Evolutionary conservation across 2,888 invertebrate species (phyloP).

Genomic region (Druceiella hillmani): DNA sequence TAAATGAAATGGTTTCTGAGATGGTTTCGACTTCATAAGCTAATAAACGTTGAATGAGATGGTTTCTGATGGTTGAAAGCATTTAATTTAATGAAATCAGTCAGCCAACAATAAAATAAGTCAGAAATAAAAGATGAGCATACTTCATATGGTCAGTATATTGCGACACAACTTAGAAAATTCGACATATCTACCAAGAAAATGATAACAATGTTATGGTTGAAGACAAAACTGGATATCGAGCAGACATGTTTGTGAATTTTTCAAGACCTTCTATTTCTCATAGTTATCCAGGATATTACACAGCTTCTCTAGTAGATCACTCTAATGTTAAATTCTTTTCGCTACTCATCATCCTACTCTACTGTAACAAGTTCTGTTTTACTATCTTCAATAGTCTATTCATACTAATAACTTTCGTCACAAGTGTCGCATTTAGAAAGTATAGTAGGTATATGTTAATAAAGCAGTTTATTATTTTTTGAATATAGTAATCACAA

Average conservation of each 20-base stretch:
- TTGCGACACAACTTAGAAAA: conserved; percentile 13
- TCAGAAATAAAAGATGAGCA: conserved; percentile 10
- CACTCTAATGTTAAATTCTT: too few species aligned
- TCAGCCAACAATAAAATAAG: conserved; percentile 8
- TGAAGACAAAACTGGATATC: conserved; percentile 20
- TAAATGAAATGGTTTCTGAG: conserved; percentile 12
- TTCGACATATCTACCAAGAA: conserved; percentile 11
- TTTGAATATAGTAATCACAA: too few species aligned
- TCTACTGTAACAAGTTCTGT: conserved; percentile 14
- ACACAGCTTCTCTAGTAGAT: conserved; percentile 14
- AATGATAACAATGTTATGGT: conserved; percentile 17
- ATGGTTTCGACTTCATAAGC: conserved; percentile 13
- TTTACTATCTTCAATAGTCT: conserved; percentile 16
- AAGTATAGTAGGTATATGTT: too few species aligned
- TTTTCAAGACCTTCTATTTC: conserved; percentile 17
- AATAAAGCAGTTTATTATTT: too few species aligned
- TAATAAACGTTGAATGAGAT: conserved; percentile 16
- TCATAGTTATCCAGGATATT: conserved; percentile 17
- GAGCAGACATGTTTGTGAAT: conserved; percentile 15
- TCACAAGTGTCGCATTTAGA: conserved; percentile 12
- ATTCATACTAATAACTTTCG: too few species aligned
- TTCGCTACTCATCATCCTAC: conserved; percentile 15
- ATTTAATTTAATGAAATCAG: conserved; percentile 11
- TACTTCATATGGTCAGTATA: conserved; percentile 13
- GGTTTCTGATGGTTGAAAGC: conserved; percentile 14